Base-by-base conservation (phyloP, 2,888 invertebrate species). In the Acleris literana region DNA sequence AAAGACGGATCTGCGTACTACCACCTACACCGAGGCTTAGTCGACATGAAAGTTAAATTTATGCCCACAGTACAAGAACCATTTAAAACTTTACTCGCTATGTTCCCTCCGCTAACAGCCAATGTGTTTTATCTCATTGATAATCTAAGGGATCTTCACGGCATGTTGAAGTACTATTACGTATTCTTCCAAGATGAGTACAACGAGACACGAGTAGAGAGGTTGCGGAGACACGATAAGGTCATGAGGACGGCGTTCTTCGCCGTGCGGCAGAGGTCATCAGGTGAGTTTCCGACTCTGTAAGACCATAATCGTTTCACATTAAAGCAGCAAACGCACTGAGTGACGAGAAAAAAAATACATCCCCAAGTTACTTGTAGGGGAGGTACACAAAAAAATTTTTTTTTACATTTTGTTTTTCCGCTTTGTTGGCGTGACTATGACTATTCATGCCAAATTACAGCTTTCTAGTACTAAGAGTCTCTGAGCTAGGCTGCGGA, bases 61-160 rank as follows among this genome's bases (percentile, higher is more conserved):
- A 71, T 88, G 0, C 88, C 91, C 0, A 71, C 78, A 0, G 88
- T 88, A 0, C 48, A 70, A 0, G 74, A 84, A 0, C 89, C 91
- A 0, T 85, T 72, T n/a, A 73, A 70, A 20, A 66, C 74, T 0
- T 43, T 90, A 0, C 75, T 71, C 0, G 73, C 75, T 4, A 69
- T 76, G 1, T 80, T 88, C 0, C 77, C 72, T 0, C 79, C 76
- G 0, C 66, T 72, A 0, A 54, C 68, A 0, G 64, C 60, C 0
- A 88, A 88, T 33, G 75, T 78, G 0, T 83, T 80, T 33, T 59
- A 77, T 52, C 46, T 87, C 7, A 73, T 69, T 3, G 58, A 71
- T 1, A 74, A 69, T 0, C 71, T 69, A 0, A 82, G 81, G 39
- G 20, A 81, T 1, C 71, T 73, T 1, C 74, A 83, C 3, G 63